These are phyloP conservation scores for Pelusios castaneus DNA, from an alignment of 2,113 vertebrate genomes.

Conservation along the genomic window DNA sequence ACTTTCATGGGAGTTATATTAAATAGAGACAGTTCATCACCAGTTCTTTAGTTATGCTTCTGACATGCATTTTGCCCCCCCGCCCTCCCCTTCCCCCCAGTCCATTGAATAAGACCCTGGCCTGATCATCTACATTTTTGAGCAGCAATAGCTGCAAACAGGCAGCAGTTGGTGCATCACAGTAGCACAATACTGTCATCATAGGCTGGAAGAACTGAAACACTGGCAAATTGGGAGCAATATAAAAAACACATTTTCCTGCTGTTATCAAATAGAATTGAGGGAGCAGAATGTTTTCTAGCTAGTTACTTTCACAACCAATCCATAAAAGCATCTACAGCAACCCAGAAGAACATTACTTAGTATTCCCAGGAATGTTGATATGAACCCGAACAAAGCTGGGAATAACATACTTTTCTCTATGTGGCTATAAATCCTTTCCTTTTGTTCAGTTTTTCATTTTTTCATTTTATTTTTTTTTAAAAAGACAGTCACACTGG, in stretches of 20 bases:
- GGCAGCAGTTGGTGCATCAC: background rate
- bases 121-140: background rate
- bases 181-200: background rate
- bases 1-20: background rate
- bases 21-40: background rate
- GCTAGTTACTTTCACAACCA: background rate
- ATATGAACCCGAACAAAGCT: background rate
- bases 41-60: background rate
- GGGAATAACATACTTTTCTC: background rate
- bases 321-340: background rate
- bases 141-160: background rate
- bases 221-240: background rate
- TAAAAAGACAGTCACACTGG: background rate
- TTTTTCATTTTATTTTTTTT: too few relatives aligned
- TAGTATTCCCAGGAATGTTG: background rate
- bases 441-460: background rate
- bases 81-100: background rate
- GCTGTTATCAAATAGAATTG: background rate
- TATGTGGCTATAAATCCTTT: background rate
- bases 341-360: background rate
- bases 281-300: background rate
- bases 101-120: background rate
- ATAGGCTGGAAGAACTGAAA: background rate
- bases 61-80: background rate
- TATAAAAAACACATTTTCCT: background rate